Evolutionary conservation across 2,797 vertebrate genomes (phyloP), one percentile per base, ranked within the genome.

Genomic region (Coracias cyanogaster): DNA sequence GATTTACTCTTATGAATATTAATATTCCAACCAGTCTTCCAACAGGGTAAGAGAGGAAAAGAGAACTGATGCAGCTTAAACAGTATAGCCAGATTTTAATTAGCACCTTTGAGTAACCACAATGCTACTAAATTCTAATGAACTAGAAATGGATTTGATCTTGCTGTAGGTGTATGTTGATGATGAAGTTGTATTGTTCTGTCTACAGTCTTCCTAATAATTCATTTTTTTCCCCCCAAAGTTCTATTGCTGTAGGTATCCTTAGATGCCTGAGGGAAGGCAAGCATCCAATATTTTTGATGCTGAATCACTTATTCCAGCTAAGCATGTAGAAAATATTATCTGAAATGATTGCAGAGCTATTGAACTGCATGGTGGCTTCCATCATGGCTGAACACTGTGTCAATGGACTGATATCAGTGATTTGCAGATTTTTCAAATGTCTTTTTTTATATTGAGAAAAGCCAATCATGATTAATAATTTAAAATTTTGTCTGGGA

Each of bases 31-130:
- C 45, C 15, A 31, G 35, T 39, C 29, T 93, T 74, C 62, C 54
- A 66, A 15, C 3, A 88, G 33, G 9, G 2, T 65, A 81, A 76
- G 26, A 74, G 25, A 74, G 41, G 12, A 88, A 54, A 29, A 78
- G 37, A 84, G 55, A 86, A 79, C 57, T 93, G 80, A 89, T 70
- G 70, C 66, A 41, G 6, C 41, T 92, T 79, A 77, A 76, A 72
- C 9, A 72, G 12, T 58, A 39, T 13, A 82, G n/a, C 13, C 49
- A 93, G 69, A 55, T 86, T 92, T 94, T 88, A 93, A 90, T 93
- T 79, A 90, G 35, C 16, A 60, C 52, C 39, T 64, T 87, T 60
- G 46, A 77, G 22, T 73, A 89, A 73, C n/a, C 26, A 73, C 46
- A 82, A 45, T 82, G 28, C 21, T 54, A 54, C 31, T 89, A 65